Evolutionary conservation across 2,113 vertebrate genomes (phyloP), one percentile per base, ranked within the genome.

Genomic region (Apistogramma diplotaenia): DNA sequence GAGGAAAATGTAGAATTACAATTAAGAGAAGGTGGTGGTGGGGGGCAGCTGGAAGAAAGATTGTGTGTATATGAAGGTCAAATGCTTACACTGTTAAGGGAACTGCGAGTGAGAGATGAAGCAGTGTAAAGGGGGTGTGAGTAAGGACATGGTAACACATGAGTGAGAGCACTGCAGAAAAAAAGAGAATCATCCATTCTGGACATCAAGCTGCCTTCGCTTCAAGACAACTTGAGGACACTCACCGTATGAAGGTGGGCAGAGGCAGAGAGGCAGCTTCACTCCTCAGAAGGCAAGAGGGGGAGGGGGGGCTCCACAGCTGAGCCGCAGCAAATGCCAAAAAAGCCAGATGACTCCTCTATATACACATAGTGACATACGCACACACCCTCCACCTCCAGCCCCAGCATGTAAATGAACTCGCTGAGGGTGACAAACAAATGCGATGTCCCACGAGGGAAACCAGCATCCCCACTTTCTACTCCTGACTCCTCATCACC

Each of bases 211-310:
- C 79, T 61, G 82, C 77, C 78, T 81, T 83, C 19, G 82, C 90
- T 87, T 79, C 60, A 84, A 87, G 82, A 87, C 93, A 93, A 88
- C 88, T 94, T 76, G 93, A 94, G 80, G 86, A 90, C 92, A 97
- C 97, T 97, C 96, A 98, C 97, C 97, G 93, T 95, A 86, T 75
- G 93, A 83, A 91, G 82, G 94, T 95, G 95, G 91, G 96, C 94
- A 82, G 80, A 84, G 67, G 74, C 6, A 76, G 85, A 79, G 57
- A 84, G 83, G 65, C 81, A 94, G 92, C 91, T 93, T 93, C 94
- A 91, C 89, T 95, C 77, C 84, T 85, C 79, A 86, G 37, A 79
- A 74, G 75, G 79, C 61, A 57, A 56, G 49, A 21, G 23, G 31
- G 6, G 31, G 19, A 37, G n/a, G 37, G 71, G 46, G 5, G 83